These are phyloP conservation scores for Hystrix cristata DNA, from an alignment of 2,113 vertebrate genomes.

Conservation along the genomic window DNA sequence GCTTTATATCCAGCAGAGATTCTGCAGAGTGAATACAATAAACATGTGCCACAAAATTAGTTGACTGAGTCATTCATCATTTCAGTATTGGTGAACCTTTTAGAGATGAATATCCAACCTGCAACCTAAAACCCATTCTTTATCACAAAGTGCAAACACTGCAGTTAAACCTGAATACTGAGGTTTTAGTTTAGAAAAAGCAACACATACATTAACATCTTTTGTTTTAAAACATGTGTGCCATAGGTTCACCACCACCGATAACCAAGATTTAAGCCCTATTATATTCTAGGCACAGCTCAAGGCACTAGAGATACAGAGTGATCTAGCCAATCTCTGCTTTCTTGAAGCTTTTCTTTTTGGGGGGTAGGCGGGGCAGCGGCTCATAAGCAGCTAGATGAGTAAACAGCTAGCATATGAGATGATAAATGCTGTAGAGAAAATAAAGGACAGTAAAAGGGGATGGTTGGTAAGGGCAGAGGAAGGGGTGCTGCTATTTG, in stretches of 20 bases:
- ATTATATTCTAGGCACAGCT: neutral
- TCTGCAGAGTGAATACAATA: neutral
- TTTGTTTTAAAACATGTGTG: too few relatives aligned
- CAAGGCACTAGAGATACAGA: neutral
- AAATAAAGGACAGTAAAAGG: constrained; percentile 43
- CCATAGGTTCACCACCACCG: too few relatives aligned
- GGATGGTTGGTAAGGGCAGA: neutral
- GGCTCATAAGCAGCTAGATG: neutral
- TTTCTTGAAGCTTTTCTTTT: constrained; percentile 1
- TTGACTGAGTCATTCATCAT: neutral
- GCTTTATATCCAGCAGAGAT: neutral
- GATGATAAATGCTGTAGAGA: neutral
- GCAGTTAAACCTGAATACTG: neutral
- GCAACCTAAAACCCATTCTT: neutral
- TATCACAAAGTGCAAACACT: neutral
- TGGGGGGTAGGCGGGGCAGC: neutral
- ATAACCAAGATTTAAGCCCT: constrained; percentile 8
- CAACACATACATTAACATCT: too few relatives aligned
- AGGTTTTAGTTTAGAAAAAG: too few relatives aligned
- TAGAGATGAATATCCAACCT: neutral
- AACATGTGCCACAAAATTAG: neutral
- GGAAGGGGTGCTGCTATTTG: neutral
- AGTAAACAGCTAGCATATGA: neutral
- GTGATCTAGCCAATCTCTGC: neutral
- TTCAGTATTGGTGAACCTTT: neutral